Percentiles rank a stretch among this genome's conserved stretches.
Evolutionary conservation across 2,888 invertebrate species (phyloP).

Genomic region (Tenthredo scrophulariae): DNA sequence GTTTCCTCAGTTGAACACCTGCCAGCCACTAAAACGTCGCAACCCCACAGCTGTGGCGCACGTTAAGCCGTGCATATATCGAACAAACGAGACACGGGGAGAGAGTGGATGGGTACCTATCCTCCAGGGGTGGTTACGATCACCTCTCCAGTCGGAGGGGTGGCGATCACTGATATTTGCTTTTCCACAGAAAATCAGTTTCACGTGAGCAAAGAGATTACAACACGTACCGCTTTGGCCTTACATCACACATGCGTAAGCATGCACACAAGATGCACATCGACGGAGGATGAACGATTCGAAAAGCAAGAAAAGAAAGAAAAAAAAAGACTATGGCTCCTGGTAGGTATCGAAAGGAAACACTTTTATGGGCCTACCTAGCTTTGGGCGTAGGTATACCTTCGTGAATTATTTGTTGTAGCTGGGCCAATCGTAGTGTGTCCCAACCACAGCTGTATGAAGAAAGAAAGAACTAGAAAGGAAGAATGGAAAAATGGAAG

Average conservation of each 20-base stretch:
- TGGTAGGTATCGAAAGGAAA: slow-evolving; percentile 5
- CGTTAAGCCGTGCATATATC: slow-evolving; percentile 29
- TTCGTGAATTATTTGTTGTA: slow-evolving; percentile 27
- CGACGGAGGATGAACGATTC: background rate
- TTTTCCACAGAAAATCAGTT: background rate
- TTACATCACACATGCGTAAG: background rate
- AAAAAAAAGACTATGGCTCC: background rate
- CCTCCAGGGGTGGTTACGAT: background rate
- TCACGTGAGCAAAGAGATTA: background rate
- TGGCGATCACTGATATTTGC: background rate
- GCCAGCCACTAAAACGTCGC: slow-evolving; percentile 42
- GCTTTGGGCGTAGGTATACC: background rate
- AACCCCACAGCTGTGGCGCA: slow-evolving; percentile 39
- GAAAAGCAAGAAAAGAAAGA: background rate
- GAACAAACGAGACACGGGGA: slow-evolving; percentile 25
- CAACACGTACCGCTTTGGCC: background rate
- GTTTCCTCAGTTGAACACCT: slow-evolving; percentile 50
- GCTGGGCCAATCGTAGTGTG: background rate
- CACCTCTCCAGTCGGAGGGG: background rate
- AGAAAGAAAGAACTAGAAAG: background rate
- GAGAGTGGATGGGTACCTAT: background rate
- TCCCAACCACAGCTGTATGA: background rate
- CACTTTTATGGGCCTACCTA: background rate
- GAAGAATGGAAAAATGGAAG: background rate
- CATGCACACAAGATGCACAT: background rate